A percentile compares a stretch with the other conserved stretches of the same genome.
Conservation (phyloP, 2,888 invertebrate species). For the Tuberolachnus salignus region DNA sequence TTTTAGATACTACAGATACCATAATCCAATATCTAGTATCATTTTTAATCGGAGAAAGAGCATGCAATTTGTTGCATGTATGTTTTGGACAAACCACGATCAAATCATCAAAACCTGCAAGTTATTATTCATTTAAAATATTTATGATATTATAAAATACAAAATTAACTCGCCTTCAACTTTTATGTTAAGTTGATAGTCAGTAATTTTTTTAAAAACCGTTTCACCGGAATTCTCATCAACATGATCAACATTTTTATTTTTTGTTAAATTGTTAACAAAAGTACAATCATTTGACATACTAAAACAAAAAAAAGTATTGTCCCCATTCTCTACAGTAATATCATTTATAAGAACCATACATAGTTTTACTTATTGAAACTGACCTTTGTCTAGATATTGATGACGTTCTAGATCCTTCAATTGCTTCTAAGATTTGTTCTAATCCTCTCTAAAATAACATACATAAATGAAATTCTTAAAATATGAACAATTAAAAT, state of each 20-base stretch:
- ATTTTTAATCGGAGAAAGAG: slow-evolving; percentile 69
- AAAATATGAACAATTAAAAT: too few species aligned
- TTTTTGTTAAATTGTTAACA: slow-evolving; percentile 39
- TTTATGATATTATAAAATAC: neutral
- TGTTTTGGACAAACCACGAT: slow-evolving; percentile 72
- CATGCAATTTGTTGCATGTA: slow-evolving; percentile 70
- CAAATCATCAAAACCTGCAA: slow-evolving; percentile 67
- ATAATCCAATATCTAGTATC: slow-evolving; percentile 73
- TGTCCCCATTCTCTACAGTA: too few species aligned
- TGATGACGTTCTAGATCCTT: slow-evolving; percentile 49
- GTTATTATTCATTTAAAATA: slow-evolving; percentile 22
- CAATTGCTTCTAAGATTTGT: slow-evolving; percentile 48
- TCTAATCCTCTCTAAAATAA: slow-evolving; percentile 44
- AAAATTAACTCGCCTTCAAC: slow-evolving; percentile 65
- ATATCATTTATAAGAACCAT: neutral
- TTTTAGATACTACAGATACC: slow-evolving; percentile 70
- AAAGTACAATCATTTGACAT: slow-evolving; percentile 50
- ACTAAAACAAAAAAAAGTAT: slow-evolving; percentile 24
- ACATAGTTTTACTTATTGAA: neutral
- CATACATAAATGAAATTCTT: too few species aligned
- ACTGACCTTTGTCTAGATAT: slow-evolving; percentile 52
- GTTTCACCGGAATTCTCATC: slow-evolving; percentile 45
- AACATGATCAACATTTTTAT: slow-evolving; percentile 8
- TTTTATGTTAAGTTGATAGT: slow-evolving; percentile 70
- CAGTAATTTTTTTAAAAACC: slow-evolving; percentile 70